These are phyloP conservation scores for Petroica traversi DNA, from an alignment of 2,113 vertebrate species.

Conservation along the genomic window DNA sequence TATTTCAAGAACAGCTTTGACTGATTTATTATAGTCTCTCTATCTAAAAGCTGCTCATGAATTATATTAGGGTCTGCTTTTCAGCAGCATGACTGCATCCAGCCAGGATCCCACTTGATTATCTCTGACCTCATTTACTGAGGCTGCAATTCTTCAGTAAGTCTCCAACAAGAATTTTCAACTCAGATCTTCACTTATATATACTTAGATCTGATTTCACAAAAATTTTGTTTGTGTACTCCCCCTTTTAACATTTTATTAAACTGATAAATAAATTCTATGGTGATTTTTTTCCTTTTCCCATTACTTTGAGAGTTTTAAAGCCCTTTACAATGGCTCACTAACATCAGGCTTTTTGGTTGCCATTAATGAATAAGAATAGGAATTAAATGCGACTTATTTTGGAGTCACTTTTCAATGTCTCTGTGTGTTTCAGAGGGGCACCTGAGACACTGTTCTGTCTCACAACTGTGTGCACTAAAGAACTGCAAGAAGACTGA, in stretches of 20 bases:
- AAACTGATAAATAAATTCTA: neutral
- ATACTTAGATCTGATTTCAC: neutral
- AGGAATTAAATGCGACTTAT: neutral
- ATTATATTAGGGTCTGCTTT: neutral
- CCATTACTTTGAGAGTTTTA: neutral
- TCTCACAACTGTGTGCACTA: accelerated
- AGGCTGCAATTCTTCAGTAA: neutral
- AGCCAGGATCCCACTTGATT: neutral
- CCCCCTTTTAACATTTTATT: neutral
- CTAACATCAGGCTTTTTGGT: neutral
- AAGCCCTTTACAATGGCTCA: neutral
- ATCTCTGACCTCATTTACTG: neutral
- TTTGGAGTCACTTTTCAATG: neutral
- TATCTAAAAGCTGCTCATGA: neutral
- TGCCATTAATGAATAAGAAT: neutral
- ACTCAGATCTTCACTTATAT: neutral
- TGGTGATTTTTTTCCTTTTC: neutral
- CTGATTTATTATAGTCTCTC: neutral
- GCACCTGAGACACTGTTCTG: neutral
- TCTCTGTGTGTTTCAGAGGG: neutral
- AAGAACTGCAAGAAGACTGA: neutral
- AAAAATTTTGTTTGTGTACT: neutral
- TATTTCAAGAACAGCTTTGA: neutral
- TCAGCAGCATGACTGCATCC: neutral
- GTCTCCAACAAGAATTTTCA: neutral